Evolutionary conservation across 1,140 invertebrate species (phyloP).

Genomic region (Leptinotarsa texana): DNA sequence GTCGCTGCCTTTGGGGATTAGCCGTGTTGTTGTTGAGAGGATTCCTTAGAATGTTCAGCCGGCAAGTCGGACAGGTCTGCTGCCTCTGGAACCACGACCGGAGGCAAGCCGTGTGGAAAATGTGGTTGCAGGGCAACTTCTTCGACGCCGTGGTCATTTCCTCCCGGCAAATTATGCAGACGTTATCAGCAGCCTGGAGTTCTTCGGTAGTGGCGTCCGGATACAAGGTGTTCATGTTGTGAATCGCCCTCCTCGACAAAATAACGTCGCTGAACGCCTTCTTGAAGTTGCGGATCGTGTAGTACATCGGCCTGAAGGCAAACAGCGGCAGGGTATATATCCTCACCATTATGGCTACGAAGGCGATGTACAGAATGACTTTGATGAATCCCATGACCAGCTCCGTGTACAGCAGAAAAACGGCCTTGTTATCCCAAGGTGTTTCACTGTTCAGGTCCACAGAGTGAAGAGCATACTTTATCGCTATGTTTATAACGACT

Average conservation of each 20-base stretch:
- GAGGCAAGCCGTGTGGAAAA: constrained; percentile 93
- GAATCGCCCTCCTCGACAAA: constrained; percentile 92
- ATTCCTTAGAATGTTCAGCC: constrained; percentile 89
- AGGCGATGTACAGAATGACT: constrained; percentile 91
- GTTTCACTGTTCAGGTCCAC: constrained; percentile 93
- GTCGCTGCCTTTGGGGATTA: constrained; percentile 32
- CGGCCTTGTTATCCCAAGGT: constrained; percentile 99
- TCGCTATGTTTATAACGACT: constrained; percentile 88
- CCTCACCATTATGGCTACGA: constrained; percentile 95
- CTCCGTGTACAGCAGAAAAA: constrained; percentile 96
- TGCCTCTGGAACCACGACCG: constrained; percentile 89
- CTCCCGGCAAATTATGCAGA: constrained; percentile 98
- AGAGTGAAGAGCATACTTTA: constrained; percentile 95
- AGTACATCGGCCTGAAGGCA: constrained; percentile 98
- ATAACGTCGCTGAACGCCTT: constrained; percentile 98
- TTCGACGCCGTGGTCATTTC: constrained; percentile 90
- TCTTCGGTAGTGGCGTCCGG: constrained; percentile 95
- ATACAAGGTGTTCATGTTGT: constrained; percentile 98
- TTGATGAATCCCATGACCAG: constrained; percentile 88
- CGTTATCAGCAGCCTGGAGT: constrained; percentile 91
- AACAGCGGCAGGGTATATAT: constrained; percentile 98
- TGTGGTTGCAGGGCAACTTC: constrained; percentile 98
- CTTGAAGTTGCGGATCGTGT: constrained; percentile 96
- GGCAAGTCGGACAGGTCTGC: constrained; percentile 98
- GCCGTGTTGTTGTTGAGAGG: constrained; percentile 56